phyloP scores from a whole-genome alignment of 92 coral and sea anemone genomes.

The Siderastrea radians region DNA sequence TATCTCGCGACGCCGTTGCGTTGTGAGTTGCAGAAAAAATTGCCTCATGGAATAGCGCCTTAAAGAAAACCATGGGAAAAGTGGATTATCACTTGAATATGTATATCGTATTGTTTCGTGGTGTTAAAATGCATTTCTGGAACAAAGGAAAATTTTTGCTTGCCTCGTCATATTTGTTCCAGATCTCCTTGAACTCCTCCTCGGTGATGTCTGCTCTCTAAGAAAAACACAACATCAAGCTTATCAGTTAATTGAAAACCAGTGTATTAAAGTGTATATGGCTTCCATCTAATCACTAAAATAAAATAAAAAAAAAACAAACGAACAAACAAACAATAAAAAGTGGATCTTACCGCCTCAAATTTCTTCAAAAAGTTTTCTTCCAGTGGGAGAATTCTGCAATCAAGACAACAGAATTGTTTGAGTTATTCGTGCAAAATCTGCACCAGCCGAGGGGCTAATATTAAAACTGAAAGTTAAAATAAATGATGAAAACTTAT shows the following conservation, averaged over 20 bases:
- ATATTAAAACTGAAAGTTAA: too few relatives aligned
- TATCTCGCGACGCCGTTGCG: too few relatives aligned
- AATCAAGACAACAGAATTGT: background rate
- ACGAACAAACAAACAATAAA: background rate
- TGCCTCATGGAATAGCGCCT: too few relatives aligned
- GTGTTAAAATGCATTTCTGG: too few relatives aligned
- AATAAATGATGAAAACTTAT: too few relatives aligned
- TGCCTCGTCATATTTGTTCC: constrained; percentile 72
- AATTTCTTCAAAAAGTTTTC: constrained; percentile 79
- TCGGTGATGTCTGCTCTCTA: constrained; percentile 10
- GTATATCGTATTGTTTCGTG: too few relatives aligned
- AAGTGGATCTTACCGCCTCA: constrained; percentile 32
- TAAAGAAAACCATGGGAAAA: too few relatives aligned
- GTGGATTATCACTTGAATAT: too few relatives aligned
- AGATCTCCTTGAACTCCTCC: constrained; percentile 53
- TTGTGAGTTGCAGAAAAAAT: too few relatives aligned
- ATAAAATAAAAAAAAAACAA: background rate
- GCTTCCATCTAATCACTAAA: background rate
- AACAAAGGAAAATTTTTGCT: background rate
- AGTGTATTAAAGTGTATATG: background rate
- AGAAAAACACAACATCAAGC: background rate
- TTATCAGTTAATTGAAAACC: background rate
- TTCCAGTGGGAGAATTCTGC: constrained; percentile 78
- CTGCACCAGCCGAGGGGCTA: too few relatives aligned
- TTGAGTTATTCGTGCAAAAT: too few relatives aligned